These are phyloP conservation scores for Alca torda DNA, from an alignment of 2,797 vertebrate species.

Conservation along the genomic window DNA sequence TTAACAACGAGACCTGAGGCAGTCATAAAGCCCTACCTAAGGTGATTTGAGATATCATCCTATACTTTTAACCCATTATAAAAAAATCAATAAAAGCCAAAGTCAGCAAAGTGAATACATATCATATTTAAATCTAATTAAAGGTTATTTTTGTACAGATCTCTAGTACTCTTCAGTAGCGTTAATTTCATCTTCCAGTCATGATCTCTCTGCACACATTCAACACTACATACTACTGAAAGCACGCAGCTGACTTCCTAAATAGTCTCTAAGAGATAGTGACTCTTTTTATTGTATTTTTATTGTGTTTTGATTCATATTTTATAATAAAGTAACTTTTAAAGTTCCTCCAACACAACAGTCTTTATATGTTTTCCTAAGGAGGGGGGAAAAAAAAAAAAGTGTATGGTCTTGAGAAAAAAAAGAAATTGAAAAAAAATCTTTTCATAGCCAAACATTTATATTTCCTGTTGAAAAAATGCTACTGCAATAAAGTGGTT, in stretches of 20 bases:
- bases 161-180: not conserved
- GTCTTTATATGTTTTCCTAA: not conserved
- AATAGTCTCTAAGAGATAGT: slow-evolving; percentile 2
- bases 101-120: slow-evolving; percentile 23
- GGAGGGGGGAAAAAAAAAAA: not conserved
- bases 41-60: slow-evolving; percentile 2
- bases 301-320: slow-evolving; percentile 47
- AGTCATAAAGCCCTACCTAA: not conserved
- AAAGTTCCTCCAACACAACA: not conserved
- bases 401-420: not conserved
- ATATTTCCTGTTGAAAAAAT: slow-evolving; percentile 25
- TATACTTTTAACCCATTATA: slow-evolving; percentile 50
- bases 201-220: not conserved
- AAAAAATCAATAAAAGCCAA: slow-evolving; percentile 57
- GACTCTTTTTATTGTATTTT: not conserved
- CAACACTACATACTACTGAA: not conserved
- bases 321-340: slow-evolving; percentile 43
- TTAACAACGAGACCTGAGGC: slow-evolving; percentile 29
- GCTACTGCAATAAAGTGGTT: slow-evolving; percentile 44
- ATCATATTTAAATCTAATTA: slow-evolving; percentile 59
- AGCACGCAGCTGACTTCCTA: not conserved
- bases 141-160: slow-evolving; percentile 32
- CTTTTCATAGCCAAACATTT: not conserved
- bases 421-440: not conserved
- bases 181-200: slow-evolving; percentile 27